Evolutionary conservation across 30 jellyfish, hydroid and myxozoan species (phyloP).

Genomic region (Nemopilema nomurai): DNA sequence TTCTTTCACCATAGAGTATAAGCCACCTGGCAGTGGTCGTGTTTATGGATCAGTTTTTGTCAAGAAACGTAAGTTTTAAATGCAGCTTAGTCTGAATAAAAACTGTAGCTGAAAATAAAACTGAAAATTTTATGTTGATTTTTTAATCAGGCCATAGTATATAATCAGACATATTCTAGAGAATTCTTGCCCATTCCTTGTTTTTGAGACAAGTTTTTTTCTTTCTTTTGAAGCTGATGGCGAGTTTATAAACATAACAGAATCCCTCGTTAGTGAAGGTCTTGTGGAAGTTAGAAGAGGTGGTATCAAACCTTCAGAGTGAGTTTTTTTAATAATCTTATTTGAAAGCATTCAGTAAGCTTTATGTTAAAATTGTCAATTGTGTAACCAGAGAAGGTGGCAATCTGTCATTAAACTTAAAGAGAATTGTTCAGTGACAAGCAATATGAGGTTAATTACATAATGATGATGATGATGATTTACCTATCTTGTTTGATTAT

Average conservation of each 20-base stretch:
- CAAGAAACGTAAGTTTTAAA: constrained; percentile 56
- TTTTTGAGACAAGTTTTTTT: no score
- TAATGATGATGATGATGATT: no score
- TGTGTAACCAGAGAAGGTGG: neutral
- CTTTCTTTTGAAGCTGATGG: constrained; percentile 60
- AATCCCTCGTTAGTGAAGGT: constrained; percentile 91
- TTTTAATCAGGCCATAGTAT: no score
- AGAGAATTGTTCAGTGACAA: no score
- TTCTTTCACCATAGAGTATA: constrained; percentile 77
- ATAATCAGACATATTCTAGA: no score
- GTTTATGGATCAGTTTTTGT: constrained; percentile 88
- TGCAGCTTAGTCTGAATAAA: neutral
- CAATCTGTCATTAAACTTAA: neutral
- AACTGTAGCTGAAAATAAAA: neutral
- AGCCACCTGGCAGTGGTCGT: constrained; percentile 91
- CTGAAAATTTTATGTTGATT: neutral
- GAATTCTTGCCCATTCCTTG: neutral
- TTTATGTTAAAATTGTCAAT: neutral
- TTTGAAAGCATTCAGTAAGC: no score
- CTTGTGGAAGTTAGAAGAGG: constrained; percentile 89
- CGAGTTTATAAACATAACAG: constrained; percentile 71
- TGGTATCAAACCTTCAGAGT: constrained; percentile 94
- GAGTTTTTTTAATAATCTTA: constrained; percentile 33
- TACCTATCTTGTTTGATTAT: no score
- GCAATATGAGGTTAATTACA: no score